Conservation (phyloP, 2,113 vertebrate species). For the Puntigrus tetrazona region DNA sequence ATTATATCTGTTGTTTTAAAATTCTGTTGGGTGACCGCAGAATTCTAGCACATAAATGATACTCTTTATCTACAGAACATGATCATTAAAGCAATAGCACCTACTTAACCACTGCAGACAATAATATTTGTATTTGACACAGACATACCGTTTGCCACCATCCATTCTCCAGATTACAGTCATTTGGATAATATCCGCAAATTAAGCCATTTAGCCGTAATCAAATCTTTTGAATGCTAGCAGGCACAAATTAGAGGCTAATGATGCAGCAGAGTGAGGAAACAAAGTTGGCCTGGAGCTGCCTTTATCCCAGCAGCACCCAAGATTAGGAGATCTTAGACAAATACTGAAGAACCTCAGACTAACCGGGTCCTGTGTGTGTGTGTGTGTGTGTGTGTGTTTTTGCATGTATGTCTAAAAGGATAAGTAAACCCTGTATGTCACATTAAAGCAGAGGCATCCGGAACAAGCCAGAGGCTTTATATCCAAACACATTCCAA, state of each 20-base stretch:
- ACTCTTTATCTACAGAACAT: background rate
- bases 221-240: conserved; percentile 42
- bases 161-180: conserved; percentile 35
- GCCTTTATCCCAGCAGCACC: background rate
- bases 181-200: conserved; percentile 34
- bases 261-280: conserved; percentile 42
- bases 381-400: background rate
- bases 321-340: background rate
- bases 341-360: background rate
- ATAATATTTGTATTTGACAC: background rate
- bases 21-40: background rate
- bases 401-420: conserved; percentile 10
- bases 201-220: conserved; percentile 47
- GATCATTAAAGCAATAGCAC: background rate
- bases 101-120: background rate
- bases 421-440: conserved; percentile 35
- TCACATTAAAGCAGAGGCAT: conserved; percentile 35
- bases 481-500: conserved; percentile 31
- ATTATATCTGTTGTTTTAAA: background rate
- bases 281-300: conserved; percentile 40
- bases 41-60: background rate
- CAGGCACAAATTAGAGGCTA: conserved; percentile 49
- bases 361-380: background rate
- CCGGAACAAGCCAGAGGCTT: conserved; percentile 36
- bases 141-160: conserved; percentile 15